Evolutionary conservation across 2,888 invertebrate species (phyloP), one percentile per base, ranked within the genome.

Genomic region (Cataglyphis livida): DNA sequence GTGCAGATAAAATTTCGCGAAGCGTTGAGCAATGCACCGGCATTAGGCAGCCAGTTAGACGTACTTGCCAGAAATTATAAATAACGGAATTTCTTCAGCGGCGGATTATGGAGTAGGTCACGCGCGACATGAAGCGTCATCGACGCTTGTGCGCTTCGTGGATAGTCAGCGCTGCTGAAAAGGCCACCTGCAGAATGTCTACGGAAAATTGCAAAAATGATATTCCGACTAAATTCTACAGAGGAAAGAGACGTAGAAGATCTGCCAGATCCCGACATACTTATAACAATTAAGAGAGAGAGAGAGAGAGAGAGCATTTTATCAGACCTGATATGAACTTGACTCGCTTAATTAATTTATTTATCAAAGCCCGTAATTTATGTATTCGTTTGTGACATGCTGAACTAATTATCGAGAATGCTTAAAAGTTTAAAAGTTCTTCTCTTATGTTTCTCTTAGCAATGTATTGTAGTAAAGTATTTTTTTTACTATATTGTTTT

Each of bases 31-130:
- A 93, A 93, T 88, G 84, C 66, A 89, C 92, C 91, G 92, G 92
- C 92, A 93, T 93, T 93, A 92, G 92, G 89, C 75, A 82, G 85
- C 88, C 82, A 64, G 82, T 84, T 87, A 82, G 86, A 87, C 85
- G 89, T 89, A 91, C 88, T 92, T 94, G 94, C 94, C 94, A 94
- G 89, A 91, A 93, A 93, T 94, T 94, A 94, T 93, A 94, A 94
- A 94, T 94, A 94, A 92, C 93, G 92, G 90, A 91, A 92, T 92
- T 92, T 89, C 89, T 89, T 88, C 87, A 88, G 90, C 90, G 86
- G 25, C 83, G 85, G 68, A 88, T 90, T 91, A 90, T 90, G 87
- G 89, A 91, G 91, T 91, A 92, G 92, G 91, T 91, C 91, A 87
- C 86, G 82, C 48, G 83, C 78, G 71, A 86, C 82, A 81, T 82